Evolutionary conservation across 2,797 vertebrate genomes (phyloP).

Genomic region (Cossypha niveicapilla): DNA sequence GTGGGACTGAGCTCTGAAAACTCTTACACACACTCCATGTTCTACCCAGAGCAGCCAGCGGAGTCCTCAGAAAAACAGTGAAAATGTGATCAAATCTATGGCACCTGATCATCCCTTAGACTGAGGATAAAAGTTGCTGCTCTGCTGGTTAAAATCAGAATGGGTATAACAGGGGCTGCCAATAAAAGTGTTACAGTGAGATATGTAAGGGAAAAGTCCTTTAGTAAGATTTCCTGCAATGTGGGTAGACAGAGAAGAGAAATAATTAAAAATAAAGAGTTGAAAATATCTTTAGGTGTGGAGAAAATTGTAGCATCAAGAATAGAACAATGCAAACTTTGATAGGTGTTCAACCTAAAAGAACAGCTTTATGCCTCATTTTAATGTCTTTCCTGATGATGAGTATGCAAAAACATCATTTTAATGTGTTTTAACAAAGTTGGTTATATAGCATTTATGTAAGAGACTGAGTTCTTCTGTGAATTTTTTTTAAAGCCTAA

Average conservation of each 20-base stretch:
- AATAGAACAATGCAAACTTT: neutral
- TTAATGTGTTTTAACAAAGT: neutral
- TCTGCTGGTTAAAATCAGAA: neutral
- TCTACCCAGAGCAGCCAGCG: neutral
- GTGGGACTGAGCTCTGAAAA: accelerated
- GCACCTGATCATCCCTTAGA: neutral
- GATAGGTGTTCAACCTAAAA: neutral
- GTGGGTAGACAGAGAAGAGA: neutral
- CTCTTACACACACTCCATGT: neutral
- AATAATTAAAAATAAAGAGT: neutral
- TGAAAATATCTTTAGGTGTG: neutral
- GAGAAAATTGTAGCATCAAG: neutral
- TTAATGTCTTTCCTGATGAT: neutral
- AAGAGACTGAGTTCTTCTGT: neutral
- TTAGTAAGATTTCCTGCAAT: neutral
- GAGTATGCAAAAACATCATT: neutral
- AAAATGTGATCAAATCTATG: neutral
- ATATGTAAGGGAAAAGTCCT: neutral
- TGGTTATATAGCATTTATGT: neutral
- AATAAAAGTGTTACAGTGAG: neutral
- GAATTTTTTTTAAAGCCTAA: neutral
- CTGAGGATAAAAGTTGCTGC: neutral
- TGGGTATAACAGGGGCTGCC: neutral
- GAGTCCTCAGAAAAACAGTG: neutral
- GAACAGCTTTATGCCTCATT: neutral